Evolutionary conservation across 2,888 invertebrate genomes (phyloP).

Genomic region (Philopedon plagiatum): DNA sequence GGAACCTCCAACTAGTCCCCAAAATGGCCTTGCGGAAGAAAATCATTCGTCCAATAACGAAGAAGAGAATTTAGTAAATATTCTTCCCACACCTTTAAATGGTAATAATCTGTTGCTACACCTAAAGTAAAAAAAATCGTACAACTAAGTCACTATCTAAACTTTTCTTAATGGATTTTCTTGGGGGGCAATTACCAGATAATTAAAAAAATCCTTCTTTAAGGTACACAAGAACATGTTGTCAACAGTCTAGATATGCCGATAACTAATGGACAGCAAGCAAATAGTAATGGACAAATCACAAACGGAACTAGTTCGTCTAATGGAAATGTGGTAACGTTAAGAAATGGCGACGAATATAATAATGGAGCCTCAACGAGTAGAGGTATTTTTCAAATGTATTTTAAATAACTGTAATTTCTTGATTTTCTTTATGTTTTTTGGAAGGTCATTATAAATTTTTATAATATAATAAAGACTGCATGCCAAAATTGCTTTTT

Average conservation of each 20-base stretch:
- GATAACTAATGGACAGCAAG: constrained; percentile 3
- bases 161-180: too few species aligned
- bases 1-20: constrained; percentile 63
- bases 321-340: constrained; percentile 20
- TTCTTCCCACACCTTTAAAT: constrained; percentile 75
- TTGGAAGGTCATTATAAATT: too few species aligned
- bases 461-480: too few species aligned
- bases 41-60: constrained; percentile 45
- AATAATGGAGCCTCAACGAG: constrained; percentile 49
- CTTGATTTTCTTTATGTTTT: too few species aligned
- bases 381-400: too few species aligned
- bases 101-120: too few species aligned
- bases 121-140: too few species aligned
- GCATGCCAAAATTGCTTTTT: too few species aligned
- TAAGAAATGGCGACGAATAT: constrained; percentile 34
- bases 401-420: too few species aligned
- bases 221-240: constrained; percentile 40
- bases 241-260: constrained; percentile 38
- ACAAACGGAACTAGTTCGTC: constrained; percentile 24
- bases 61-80: constrained; percentile 71
- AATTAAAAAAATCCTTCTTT: not conserved
- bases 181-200: too few species aligned
- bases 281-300: constrained; percentile 22
- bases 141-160: too few species aligned
- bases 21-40: constrained; percentile 35